Evolutionary conservation across 2,797 vertebrate genomes (phyloP).

Genomic region (Helostoma temminkii): DNA sequence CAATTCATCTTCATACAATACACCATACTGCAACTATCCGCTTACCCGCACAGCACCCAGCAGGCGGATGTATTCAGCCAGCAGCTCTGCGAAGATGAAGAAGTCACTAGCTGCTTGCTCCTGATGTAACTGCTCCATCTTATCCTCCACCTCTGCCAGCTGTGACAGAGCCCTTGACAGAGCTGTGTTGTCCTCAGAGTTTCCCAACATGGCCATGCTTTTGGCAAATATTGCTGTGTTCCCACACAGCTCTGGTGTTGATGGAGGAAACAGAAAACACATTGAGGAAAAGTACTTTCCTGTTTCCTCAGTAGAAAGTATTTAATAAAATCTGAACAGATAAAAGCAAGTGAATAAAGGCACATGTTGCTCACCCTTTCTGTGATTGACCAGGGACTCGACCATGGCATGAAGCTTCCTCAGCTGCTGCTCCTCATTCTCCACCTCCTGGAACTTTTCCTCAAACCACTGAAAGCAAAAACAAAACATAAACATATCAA

Average conservation of each 20-base stretch:
- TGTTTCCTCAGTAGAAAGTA: neutral
- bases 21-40: neutral
- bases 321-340: neutral
- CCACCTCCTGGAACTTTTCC: slow-evolving; percentile 96
- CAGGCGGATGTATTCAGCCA: slow-evolving; percentile 94
- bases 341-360: neutral
- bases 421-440: slow-evolving; percentile 93
- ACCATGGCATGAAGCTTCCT: slow-evolving; percentile 92
- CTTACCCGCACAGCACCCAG: slow-evolving; percentile 91
- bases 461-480: slow-evolving; percentile 92
- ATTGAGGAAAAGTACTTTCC: slow-evolving; percentile 18
- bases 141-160: slow-evolving; percentile 97
- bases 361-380: slow-evolving; percentile 89
- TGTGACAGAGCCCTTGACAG: slow-evolving; percentile 94
- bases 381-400: slow-evolving; percentile 93
- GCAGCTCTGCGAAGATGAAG: slow-evolving; percentile 93
- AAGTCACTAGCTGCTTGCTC: slow-evolving; percentile 95
- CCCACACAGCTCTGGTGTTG: slow-evolving; percentile 86
- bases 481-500: neutral
- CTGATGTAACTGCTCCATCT: slow-evolving; percentile 97
- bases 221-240: slow-evolving; percentile 96
- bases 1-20: neutral
- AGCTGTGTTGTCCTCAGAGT: slow-evolving; percentile 96
- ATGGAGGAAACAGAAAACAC: slow-evolving; percentile 24
- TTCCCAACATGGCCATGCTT: slow-evolving; percentile 97